Conservation (phyloP, 1,140 invertebrate species). For the Globodera rostochiensis region DNA sequence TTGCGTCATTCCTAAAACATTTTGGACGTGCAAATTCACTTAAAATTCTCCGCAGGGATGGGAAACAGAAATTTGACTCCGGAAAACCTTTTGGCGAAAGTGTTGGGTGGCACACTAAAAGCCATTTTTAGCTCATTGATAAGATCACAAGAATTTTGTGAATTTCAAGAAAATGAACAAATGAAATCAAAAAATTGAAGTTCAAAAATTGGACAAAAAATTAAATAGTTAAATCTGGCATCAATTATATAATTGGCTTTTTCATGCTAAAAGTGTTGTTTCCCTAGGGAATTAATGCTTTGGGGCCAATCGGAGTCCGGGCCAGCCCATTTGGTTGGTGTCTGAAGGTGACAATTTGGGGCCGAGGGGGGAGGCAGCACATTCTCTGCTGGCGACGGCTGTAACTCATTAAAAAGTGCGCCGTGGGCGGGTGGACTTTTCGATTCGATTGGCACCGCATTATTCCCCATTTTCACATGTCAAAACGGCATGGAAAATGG, state of each 20-base stretch:
- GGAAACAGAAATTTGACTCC: not conserved
- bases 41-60: not conserved
- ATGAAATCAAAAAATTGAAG: not conserved
- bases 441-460: not conserved
- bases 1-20: not conserved
- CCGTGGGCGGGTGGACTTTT: too few species aligned
- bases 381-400: conserved; percentile 3
- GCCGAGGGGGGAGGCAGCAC: too few species aligned
- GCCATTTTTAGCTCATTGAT: not conserved
- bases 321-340: not conserved
- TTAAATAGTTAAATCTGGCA: too few species aligned
- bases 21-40: not conserved
- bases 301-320: not conserved
- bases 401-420: conserved; percentile 5
- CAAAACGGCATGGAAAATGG: not conserved
- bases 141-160: not conserved
- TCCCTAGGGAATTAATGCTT: not conserved
- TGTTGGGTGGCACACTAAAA: not conserved
- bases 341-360: conserved; percentile 1
- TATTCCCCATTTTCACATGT: not conserved
- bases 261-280: not conserved
- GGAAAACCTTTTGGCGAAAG: not conserved
- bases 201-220: too few species aligned
- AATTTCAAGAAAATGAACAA: not conserved
- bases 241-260: too few species aligned